These are phyloP conservation scores for Chlorocebus sabaeus DNA, from an alignment of 2,113 vertebrate genomes.

Conservation along the genomic window DNA sequence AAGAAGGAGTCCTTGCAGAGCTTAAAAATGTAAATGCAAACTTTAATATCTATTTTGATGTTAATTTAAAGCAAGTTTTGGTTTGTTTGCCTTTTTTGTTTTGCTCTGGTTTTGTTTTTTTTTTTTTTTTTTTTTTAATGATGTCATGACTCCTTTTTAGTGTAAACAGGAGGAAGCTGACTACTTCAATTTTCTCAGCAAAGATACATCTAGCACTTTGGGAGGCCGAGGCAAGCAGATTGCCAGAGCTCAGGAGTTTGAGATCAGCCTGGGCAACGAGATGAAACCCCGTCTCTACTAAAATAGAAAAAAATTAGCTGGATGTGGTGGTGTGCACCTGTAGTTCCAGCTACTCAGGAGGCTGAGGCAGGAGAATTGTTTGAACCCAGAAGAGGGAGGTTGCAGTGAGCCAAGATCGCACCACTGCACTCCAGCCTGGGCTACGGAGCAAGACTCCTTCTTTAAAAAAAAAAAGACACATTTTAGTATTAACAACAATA, in stretches of 20 bases:
- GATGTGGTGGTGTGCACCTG: too few relatives aligned
- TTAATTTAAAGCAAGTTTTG: background rate
- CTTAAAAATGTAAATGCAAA: background rate
- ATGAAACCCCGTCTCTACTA: too few relatives aligned
- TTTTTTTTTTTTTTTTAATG: background rate
- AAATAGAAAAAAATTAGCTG: too few relatives aligned
- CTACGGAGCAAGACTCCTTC: accelerated
- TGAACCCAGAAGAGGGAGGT: too few relatives aligned
- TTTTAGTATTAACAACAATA: background rate
- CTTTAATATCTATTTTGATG: background rate
- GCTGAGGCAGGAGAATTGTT: too few relatives aligned
- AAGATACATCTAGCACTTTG: background rate
- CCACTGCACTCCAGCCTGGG: too few relatives aligned
- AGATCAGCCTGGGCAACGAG: too few relatives aligned
- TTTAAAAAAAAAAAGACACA: background rate
- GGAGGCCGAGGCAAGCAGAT: accelerated
- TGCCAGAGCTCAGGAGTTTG: too few relatives aligned
- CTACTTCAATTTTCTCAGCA: background rate
- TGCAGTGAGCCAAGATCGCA: too few relatives aligned
- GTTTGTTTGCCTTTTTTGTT: background rate
- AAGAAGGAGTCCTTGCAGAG: background rate
- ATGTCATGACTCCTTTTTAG: background rate
- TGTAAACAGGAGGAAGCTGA: background rate
- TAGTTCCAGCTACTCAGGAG: too few relatives aligned
- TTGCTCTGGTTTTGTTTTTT: too few relatives aligned